Evolutionary conservation across 2,888 invertebrate species (phyloP), one percentile per base, ranked within the genome.

Genomic region (Cheilosia scutellata): DNA sequence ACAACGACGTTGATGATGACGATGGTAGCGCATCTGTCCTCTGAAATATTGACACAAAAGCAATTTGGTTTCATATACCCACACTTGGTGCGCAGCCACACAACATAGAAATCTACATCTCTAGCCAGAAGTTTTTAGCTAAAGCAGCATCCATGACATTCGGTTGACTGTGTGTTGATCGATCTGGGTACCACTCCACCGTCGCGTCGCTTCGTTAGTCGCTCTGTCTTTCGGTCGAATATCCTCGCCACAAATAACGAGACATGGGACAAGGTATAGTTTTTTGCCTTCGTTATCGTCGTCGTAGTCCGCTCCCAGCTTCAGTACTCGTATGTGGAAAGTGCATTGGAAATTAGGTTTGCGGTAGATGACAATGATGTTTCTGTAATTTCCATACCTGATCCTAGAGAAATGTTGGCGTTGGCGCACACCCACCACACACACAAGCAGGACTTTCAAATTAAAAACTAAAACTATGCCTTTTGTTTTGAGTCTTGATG

Each of bases 301-400:
- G 25, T 47, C 20, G 11, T 49, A 2, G 25, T 65, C 13, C 16
- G 49, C 11, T 49, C 31, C 16, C 40, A 60, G 5, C 11, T 11
- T 7, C 4, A 5, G 7, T 11, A 13, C 55, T 31, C 37, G 42
- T 29, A 57, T 72, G 75, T 53, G 65, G 53, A 78, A 84, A 84
- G 65, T 84, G 70, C 79, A 75, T 76, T 71, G 40, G 33, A 84
- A 84, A 84, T 75, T 84, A 79, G 84, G 84, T 80, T 80, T 84
- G 79, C 33, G 79, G 84, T 65, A 65, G 70, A 79, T 79, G 84
- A 80, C 84, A 84, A 71, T 84, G 84, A 84, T 79, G 70, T 75
- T 66, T 60, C 65, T 80, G 70, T 79, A 71, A 75, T 79, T 75
- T 83, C 31, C 65, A 70, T 79, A 40, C 74, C 57, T 68, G 74